A percentile compares a stretch with the other conserved stretches of the same genome.
phyloP scores from a whole-genome alignment of 37 sponge, comb jelly and placozoan genomes.

The Theonella swinhoei region DNA sequence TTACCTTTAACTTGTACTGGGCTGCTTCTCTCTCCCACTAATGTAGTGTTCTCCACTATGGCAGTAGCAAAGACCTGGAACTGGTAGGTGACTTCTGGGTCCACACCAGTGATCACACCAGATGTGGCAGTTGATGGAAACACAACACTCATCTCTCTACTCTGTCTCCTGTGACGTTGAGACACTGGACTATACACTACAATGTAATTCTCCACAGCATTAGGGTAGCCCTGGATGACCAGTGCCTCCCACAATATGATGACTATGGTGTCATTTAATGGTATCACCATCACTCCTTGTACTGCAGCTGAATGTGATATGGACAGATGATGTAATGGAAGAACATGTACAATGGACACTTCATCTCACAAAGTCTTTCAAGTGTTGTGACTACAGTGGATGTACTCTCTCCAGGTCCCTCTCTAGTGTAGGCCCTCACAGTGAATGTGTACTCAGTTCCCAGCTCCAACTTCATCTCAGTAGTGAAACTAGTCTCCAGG shows the following conservation, averaged over 20 bases:
- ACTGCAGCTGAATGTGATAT: not conserved
- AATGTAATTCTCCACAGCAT: not conserved
- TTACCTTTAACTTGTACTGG: no score
- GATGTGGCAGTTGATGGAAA: not conserved
- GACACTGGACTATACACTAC: not conserved
- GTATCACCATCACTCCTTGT: not conserved
- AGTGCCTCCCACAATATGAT: not conserved
- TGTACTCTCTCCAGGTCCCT: not conserved
- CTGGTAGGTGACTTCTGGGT: not conserved
- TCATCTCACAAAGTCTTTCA: no score
- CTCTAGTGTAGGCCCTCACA: not conserved
- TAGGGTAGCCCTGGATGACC: not conserved
- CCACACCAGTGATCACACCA: not conserved
- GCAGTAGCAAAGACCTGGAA: not conserved
- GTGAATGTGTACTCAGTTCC: not conserved
- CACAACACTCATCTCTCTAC: not conserved
- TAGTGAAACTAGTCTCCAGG: not conserved
- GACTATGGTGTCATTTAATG: not conserved
- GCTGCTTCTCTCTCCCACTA: not conserved
- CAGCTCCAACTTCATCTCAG: not conserved
- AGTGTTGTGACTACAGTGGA: not conserved
- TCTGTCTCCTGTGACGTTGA: not conserved
- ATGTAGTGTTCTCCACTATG: not conserved
- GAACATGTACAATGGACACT: no score
- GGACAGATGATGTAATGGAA: no score